Evolutionary conservation across 1,140 invertebrate genomes (phyloP), one percentile per base, ranked within the genome.

Genomic region (Saccostrea echinata): DNA sequence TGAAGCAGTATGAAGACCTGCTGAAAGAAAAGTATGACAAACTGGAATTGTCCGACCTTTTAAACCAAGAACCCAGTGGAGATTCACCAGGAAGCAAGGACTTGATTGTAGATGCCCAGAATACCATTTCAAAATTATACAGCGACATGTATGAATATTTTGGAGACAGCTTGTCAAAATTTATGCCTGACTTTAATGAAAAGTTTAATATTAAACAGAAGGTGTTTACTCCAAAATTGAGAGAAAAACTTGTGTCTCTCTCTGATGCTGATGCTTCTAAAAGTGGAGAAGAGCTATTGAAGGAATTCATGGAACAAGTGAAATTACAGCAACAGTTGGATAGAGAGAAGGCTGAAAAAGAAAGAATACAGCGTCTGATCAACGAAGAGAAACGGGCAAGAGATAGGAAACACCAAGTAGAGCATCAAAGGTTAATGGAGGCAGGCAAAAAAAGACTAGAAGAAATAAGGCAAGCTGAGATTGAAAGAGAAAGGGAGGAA

Each of bases 231-330:
- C 86, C 85, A 81, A 83, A 90, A n/a, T 88, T 89, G 51, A 89
- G 76, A 33, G 89, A 91, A n/a, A 85, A 90, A 55, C 86, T 85
- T 33, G 83, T 93, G 3, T 91, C 84, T 52, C 91, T 92, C 18
- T 84, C 88, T 35, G 93, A 93, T 84, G 80, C 89, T 1, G 93
- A 94, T 27, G 86, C 88, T 35, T 33, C 86, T n/a, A 92, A 93
- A 89, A 92, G 89, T 84, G 94, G 94, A 3, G 94, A 95, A 82
- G 92, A 94, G 85, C 87, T 95, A 12, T 88, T 94, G 52, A 92
- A 92, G 68, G 90, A 93, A 43, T 92, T 95, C 52, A 92, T 93
- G 90, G 91, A 93, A 35, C 87, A 91, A 76, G 90, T 91, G 16
- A 86, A 90, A 30, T 88, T 90, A 84, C 92, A 90, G 43, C 91